These are phyloP conservation scores for Cyanistes caeruleus DNA, from an alignment of 2,113 vertebrate genomes.

Conservation along the genomic window DNA sequence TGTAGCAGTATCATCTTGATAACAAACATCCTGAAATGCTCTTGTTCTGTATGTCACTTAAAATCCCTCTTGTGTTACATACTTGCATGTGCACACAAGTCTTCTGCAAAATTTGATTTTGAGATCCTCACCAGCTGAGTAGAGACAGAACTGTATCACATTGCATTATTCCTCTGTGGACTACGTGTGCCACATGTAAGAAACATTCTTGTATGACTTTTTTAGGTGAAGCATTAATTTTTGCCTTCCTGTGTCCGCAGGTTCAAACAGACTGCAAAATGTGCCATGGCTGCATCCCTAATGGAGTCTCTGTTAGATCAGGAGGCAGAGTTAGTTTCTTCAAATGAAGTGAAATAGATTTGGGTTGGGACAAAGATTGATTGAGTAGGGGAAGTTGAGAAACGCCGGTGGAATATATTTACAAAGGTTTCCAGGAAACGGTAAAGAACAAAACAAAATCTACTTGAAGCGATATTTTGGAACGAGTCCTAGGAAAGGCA, in stretches of 20 bases:
- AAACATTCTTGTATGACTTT: background rate
- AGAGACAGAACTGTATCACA: background rate
- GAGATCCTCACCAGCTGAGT: background rate
- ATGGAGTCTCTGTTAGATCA: slow-evolving; percentile 22
- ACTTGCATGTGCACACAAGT: background rate
- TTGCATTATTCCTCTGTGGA: background rate
- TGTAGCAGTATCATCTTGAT: background rate
- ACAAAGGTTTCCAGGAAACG: slow-evolving; percentile 27
- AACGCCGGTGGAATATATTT: slow-evolving; percentile 29
- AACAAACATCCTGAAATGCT: background rate
- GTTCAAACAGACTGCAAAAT: slow-evolving; percentile 52
- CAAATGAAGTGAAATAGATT: slow-evolving; percentile 53
- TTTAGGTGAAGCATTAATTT: background rate
- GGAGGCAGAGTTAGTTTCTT: slow-evolving; percentile 37
- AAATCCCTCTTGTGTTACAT: background rate
- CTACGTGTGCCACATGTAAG: background rate
- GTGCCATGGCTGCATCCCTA: slow-evolving; percentile 7
- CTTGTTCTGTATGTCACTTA: background rate
- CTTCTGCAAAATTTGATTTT: background rate
- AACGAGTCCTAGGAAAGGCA: background rate
- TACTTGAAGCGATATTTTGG: slow-evolving; percentile 50
- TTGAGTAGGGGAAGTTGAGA: slow-evolving; percentile 42
- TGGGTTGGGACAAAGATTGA: slow-evolving; percentile 57
- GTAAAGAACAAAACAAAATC: slow-evolving; percentile 36
- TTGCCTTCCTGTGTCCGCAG: background rate